Conservation (phyloP, 64 coral and sea anemone species). For the Porites lutea region DNA sequence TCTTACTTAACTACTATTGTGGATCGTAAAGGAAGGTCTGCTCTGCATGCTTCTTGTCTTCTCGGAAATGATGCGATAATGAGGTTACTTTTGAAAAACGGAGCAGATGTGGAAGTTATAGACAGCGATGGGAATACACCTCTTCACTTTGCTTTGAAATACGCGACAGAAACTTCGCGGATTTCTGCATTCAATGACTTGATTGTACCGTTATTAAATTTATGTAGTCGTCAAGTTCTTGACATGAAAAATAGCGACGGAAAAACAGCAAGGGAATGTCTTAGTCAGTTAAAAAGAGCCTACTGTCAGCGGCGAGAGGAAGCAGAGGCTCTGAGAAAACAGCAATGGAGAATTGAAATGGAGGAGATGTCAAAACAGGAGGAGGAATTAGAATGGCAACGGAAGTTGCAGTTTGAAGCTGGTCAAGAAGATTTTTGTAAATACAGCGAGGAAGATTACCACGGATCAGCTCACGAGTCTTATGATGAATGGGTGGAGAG, state of each 20-base stretch:
- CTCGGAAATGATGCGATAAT: constrained; percentile 82
- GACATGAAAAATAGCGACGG: constrained; percentile 58
- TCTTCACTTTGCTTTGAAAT: constrained; percentile 86
- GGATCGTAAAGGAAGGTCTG: constrained; percentile 55
- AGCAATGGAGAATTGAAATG: not conserved
- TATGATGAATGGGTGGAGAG: constrained; percentile 94
- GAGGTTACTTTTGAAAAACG: constrained; percentile 70
- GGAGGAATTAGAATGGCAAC: constrained; percentile 65
- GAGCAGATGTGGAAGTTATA: constrained; percentile 58
- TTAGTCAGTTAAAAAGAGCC: constrained; percentile 60
- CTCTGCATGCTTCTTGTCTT: constrained; percentile 83
- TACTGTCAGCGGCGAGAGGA: constrained; percentile 3
- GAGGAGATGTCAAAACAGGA: constrained; percentile 35
- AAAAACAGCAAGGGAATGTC: constrained; percentile 54
- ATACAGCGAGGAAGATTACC: constrained; percentile 40
- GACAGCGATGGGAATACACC: constrained; percentile 83
- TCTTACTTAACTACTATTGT: constrained; percentile 38
- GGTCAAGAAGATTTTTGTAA: constrained; percentile 74
- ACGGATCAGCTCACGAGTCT: constrained; percentile 52
- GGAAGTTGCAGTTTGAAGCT: constrained; percentile 71
- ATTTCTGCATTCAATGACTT: constrained; percentile 60
- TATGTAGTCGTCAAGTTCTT: constrained; percentile 37
- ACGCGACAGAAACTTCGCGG: constrained; percentile 56
- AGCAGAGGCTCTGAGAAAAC: not conserved
- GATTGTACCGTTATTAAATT: constrained; percentile 76